Evolutionary conservation across 2,888 invertebrate genomes (phyloP).

Genomic region (Tortricodes alternella): DNA sequence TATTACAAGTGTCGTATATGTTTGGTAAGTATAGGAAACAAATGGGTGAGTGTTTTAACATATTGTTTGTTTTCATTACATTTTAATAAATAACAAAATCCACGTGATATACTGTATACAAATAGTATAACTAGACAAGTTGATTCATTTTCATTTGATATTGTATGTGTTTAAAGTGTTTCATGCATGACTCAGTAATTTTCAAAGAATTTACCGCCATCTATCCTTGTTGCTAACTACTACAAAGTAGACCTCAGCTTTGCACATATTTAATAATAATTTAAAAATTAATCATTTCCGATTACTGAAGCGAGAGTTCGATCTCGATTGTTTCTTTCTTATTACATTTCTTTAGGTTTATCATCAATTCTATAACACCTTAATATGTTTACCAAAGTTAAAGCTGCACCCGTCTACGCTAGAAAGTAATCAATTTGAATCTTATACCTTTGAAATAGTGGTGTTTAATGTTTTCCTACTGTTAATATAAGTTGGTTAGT

Average conservation of each 20-base stretch:
- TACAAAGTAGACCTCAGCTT: not conserved
- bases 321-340: slow-evolving; percentile 32
- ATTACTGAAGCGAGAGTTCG: slow-evolving; percentile 14
- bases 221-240: slow-evolving; percentile 6
- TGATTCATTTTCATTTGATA: too few species aligned
- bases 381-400: slow-evolving; percentile 32
- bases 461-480: slow-evolving; percentile 32
- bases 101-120: too few species aligned
- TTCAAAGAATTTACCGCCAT: slow-evolving; percentile 13
- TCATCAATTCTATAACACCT: slow-evolving; percentile 38
- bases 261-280: not conserved
- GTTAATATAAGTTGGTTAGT: slow-evolving; percentile 46
- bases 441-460: not conserved
- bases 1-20: too few species aligned
- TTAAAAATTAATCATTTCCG: slow-evolving; percentile 10
- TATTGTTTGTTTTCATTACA: not conserved
- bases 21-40: not conserved
- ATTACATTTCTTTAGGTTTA: slow-evolving; percentile 33
- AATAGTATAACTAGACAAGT: too few species aligned
- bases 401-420: slow-evolving; percentile 29
- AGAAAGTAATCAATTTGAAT: slow-evolving; percentile 30
- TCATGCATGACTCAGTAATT: not conserved
- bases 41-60: not conserved
- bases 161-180: too few species aligned
- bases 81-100: too few species aligned